Evolutionary conservation across 2,888 invertebrate species (phyloP).

Genomic region (Mycalesis mineus): DNA sequence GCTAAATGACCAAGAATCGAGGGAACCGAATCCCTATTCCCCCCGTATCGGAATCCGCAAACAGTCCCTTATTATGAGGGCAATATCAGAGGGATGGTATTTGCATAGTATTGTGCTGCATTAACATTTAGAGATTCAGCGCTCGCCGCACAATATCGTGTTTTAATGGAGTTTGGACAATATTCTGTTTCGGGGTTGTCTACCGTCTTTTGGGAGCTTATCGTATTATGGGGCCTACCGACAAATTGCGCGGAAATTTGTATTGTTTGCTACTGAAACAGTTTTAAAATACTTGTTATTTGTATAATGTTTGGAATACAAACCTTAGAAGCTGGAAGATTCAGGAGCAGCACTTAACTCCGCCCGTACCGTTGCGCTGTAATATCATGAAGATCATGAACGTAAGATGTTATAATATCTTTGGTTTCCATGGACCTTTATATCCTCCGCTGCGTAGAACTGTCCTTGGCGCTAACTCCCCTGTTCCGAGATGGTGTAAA

Average conservation of each 20-base stretch:
- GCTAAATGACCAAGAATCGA: constrained; percentile 2
- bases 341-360: too few relatives aligned
- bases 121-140: constrained; percentile 61
- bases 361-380: too few relatives aligned
- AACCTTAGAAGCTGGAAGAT: too few relatives aligned
- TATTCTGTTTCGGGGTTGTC: constrained; percentile 10
- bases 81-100: constrained; percentile 52
- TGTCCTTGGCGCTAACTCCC: too few relatives aligned
- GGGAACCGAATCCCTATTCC: constrained; percentile 9
- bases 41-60: constrained; percentile 12
- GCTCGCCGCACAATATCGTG: constrained; percentile 38
- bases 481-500: too few relatives aligned
- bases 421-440: too few relatives aligned
- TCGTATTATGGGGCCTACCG: neutral
- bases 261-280: neutral
- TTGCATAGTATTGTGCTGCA: constrained; percentile 66
- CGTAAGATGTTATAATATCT: too few relatives aligned
- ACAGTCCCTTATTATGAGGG: constrained; percentile 42
- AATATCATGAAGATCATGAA: too few relatives aligned
- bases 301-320: too few relatives aligned
- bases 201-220: constrained; percentile 5
- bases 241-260: neutral
- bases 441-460: too few relatives aligned
- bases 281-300: too few relatives aligned
- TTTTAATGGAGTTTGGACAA: constrained; percentile 28